These are phyloP conservation scores for Iselma pallidipennis DNA, from an alignment of 2,888 invertebrate species.

Conservation along the genomic window DNA sequence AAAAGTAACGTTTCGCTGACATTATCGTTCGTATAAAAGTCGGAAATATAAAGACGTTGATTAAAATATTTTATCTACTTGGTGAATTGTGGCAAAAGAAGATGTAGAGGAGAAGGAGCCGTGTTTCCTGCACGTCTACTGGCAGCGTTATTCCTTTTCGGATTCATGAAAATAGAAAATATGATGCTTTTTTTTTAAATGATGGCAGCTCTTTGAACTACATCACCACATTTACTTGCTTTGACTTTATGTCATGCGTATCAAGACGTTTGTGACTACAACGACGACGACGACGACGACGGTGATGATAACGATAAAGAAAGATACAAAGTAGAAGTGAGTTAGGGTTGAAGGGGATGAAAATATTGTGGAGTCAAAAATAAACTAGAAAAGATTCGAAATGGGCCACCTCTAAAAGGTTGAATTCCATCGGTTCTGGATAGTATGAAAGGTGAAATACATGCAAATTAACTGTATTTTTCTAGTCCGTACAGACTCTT, in stretches of 20 bases:
- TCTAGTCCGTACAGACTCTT: not conserved
- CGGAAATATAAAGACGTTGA: constrained; percentile 48
- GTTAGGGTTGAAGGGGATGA: not conserved
- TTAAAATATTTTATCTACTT: constrained; percentile 51
- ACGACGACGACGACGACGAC: not conserved
- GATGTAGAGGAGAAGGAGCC: no score
- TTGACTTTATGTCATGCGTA: not conserved
- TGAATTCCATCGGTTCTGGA: not conserved
- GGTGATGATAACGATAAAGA: not conserved
- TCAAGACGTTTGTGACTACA: not conserved
- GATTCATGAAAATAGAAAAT: not conserved
- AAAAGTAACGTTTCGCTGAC: constrained; percentile 35
- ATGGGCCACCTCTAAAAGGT: not conserved
- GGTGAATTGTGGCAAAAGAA: constrained; percentile 30
- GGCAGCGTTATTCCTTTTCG: not conserved
- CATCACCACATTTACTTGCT: not conserved
- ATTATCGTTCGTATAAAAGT: constrained; percentile 40
- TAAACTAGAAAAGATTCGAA: not conserved
- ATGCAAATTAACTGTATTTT: not conserved
- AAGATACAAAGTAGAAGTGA: not conserved
- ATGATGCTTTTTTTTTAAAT: not conserved
- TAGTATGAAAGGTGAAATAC: not conserved
- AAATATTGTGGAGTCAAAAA: not conserved
- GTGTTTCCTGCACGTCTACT: not conserved
- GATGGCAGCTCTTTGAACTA: not conserved